Base-by-base conservation (phyloP, 2,888 invertebrate species). In the Leucozona laternaria region DNA sequence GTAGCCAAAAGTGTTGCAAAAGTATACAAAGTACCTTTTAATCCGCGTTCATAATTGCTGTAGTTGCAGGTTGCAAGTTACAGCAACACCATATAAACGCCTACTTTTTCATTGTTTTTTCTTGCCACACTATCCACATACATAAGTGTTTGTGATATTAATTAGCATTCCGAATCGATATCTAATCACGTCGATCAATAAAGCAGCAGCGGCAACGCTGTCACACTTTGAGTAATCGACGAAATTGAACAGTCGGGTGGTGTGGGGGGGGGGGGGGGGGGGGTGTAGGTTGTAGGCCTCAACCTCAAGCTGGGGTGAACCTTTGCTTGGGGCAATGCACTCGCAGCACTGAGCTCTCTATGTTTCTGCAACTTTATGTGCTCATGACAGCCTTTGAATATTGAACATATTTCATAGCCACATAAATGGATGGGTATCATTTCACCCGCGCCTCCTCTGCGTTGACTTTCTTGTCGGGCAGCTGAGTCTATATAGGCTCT, bases 131-230 rank as follows among this genome's bases (percentile, higher is more conserved):
- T 71, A 55, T 48, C 31, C 48, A 48, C 48, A 34, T 20, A 20
- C n/a, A 45, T 58, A 45, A 55, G 80, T 80, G 80, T 80, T 73
- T 76, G 76, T 64, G 76, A 82, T 86, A 86, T 86, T 86, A 86
- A 82, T 86, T 86, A 86, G 86, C 86, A 86, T 82, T 86, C 82
- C 40, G 64, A 82, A 82, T 86, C 82, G 78, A 82, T 86, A 86
- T 86, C 86, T 86, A 86, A 86, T 78, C 86, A 86, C 86, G 86
- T 86, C 86, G 86, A 86, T 86, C 86, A 82, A 86, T 86, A 86
- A 60, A 79, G 78, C 82, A 79, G 77, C 85, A 78, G 77, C 60
- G 58, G 78, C 82, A 82, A 70, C 64, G 66, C 86, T 86, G 82
- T 86, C 86, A 82, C 86, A 82, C 71, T 86, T 78, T 86, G 82